Evolutionary conservation across 2,888 invertebrate genomes (phyloP), one percentile per base, ranked within the genome.

Genomic region (Rambutsinella grinnellia): DNA sequence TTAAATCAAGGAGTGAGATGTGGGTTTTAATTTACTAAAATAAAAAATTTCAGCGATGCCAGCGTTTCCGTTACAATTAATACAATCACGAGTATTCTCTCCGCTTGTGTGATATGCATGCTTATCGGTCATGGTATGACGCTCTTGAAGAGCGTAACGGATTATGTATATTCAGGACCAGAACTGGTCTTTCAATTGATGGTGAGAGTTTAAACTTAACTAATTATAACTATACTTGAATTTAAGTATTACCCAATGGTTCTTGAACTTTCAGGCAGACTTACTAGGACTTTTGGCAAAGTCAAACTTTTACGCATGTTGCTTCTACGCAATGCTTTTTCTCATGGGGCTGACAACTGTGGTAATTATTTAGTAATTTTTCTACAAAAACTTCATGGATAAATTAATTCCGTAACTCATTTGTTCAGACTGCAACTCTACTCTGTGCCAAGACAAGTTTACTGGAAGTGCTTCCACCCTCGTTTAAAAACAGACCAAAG

Each of bases 31-130:
- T n/a, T n/a, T n/a, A n/a, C n/a, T n/a, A n/a, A n/a, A n/a, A n/a
- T n/a, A n/a, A n/a, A n/a, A n/a, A n/a, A 26, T 61, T 46, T 15
- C 3, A 71, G 71, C 2, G 71, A 72, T 65, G 53, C 58, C 0
- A 21, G 26, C 5, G 13, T 65, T 0, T 23, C 46, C 0, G 44
- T n/a, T n/a, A n/a, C n/a, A n/a, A n/a, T 61, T 5, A 47, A 74
- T 21, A 24, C 23, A 17, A 1, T 44, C 1, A 74, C 54, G 8
- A 67, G 67, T 17, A 3, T 67, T 1, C 15, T 67, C 13, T 21
- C 56, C 3, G 60, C 61, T 15, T 46, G 21, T 21, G 51, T 66
- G 1, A 60, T 72, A 60, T 72, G 51, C 53, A 72, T 72, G 72
- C 63, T 47, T 10, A 3, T 67, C 24, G 74, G 74, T 10, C 74